Conservation (phyloP, 2,888 invertebrate species). For the Nymphalis polychloros region DNA sequence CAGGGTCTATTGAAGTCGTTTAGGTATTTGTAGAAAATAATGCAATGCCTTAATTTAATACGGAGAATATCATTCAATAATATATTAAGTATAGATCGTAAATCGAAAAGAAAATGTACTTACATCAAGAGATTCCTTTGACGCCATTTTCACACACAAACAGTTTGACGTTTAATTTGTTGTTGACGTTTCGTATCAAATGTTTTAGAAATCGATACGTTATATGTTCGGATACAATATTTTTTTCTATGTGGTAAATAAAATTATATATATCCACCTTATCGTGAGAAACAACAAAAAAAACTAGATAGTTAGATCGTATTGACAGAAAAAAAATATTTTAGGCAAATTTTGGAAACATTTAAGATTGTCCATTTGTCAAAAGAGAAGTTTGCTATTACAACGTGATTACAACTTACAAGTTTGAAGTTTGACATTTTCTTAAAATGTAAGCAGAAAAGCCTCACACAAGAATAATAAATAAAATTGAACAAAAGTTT, state of each 20-base stretch:
- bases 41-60: neutral
- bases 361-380: neutral
- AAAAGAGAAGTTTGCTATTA: neutral
- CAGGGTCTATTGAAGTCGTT: conserved; percentile 8
- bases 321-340: neutral
- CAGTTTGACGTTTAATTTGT: conserved; percentile 62
- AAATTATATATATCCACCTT: too few species aligned
- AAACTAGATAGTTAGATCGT: neutral
- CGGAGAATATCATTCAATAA: neutral
- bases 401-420: neutral
- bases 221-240: conserved; percentile 50
- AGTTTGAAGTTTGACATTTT: conserved; percentile 21
- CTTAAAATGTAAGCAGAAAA: conserved; percentile 18
- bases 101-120: conserved; percentile 57
- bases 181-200: conserved; percentile 46
- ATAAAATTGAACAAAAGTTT: conserved; percentile 9
- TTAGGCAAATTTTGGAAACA: neutral
- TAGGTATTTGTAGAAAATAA: neutral
- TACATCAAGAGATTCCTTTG: conserved; percentile 79
- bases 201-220: conserved; percentile 61
- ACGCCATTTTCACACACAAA: conserved; percentile 81
- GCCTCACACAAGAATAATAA: conserved; percentile 8
- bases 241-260: neutral
- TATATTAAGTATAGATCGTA: neutral
- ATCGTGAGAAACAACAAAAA: too few species aligned